Evolutionary conservation across 2,113 vertebrate genomes (phyloP).

Genomic region (Abramis brama): DNA sequence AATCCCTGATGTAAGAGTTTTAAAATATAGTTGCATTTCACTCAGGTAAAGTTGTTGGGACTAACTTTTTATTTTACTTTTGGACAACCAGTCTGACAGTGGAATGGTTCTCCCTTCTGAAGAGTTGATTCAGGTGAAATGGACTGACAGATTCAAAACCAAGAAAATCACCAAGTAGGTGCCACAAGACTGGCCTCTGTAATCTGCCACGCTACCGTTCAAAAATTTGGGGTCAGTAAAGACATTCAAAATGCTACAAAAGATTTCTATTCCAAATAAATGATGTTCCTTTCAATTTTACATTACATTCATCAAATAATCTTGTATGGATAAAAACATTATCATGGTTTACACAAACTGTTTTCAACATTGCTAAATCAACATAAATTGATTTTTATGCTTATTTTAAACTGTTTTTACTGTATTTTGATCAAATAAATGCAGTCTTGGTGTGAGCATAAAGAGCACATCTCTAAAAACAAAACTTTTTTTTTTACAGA

Average conservation of each 20-base stretch:
- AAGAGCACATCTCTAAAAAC: background rate
- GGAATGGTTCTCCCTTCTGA: conserved; percentile 84
- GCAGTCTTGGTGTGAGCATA: background rate
- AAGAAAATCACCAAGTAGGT: conserved; percentile 71
- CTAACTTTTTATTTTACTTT: conserved; percentile 49
- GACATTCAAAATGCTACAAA: too few relatives aligned
- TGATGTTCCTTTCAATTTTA: background rate
- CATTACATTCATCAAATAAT: background rate
- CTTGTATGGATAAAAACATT: background rate
- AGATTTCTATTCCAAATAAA: background rate
- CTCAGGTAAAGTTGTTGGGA: conserved; percentile 41
- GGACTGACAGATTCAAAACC: conserved; percentile 71
- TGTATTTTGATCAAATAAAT: background rate
- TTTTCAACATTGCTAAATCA: too few relatives aligned
- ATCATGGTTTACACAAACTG: background rate
- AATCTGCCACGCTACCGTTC: background rate
- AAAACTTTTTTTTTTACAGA: background rate
- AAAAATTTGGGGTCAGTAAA: background rate
- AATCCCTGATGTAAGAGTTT: conserved; percentile 44
- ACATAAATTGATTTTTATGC: too few relatives aligned
- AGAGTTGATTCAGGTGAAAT: conserved; percentile 80
- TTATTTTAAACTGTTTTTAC: background rate
- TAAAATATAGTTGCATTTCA: background rate
- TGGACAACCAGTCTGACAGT: conserved; percentile 85
- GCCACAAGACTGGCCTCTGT: background rate